Conservation (phyloP, 2,888 invertebrate genomes). For the Phengaris arion region DNA sequence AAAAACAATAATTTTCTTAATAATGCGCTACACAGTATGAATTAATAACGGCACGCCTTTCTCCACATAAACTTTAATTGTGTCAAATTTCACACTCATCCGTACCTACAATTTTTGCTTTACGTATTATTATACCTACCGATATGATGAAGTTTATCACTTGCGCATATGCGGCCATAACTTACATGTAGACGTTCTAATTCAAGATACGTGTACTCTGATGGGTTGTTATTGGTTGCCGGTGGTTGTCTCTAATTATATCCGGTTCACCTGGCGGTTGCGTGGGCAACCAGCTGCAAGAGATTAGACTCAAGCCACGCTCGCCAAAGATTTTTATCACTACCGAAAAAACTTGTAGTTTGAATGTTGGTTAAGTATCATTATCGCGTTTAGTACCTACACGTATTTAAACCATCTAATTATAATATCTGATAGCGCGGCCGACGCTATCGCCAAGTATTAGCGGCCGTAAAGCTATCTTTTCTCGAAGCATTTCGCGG, state of each 20-base stretch:
- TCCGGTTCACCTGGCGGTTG: constrained; percentile 26
- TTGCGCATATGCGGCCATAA: neutral
- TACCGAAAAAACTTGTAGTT: constrained; percentile 6
- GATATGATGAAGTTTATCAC: too few relatives aligned
- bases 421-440: neutral
- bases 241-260: constrained; percentile 23
- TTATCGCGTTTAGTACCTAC: neutral
- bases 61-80: too few relatives aligned
- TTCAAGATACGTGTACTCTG: neutral
- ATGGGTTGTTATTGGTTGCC: constrained; percentile 12
- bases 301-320: constrained; percentile 16
- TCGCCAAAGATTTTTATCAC: constrained; percentile 1
- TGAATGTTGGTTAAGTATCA: neutral
- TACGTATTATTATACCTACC: too few relatives aligned
- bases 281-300: constrained; percentile 17
- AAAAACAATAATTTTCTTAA: too few relatives aligned
- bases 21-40: too few relatives aligned
- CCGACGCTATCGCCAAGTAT: too few relatives aligned
- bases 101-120: too few relatives aligned
- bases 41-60: too few relatives aligned
- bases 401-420: neutral
- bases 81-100: too few relatives aligned
- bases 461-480: too few relatives aligned
- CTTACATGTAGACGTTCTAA: neutral
- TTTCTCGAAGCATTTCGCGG: too few relatives aligned